Evolutionary conservation across 2,888 invertebrate genomes (phyloP), one percentile per base, ranked within the genome.

Genomic region (Standfussiana lucernea): DNA sequence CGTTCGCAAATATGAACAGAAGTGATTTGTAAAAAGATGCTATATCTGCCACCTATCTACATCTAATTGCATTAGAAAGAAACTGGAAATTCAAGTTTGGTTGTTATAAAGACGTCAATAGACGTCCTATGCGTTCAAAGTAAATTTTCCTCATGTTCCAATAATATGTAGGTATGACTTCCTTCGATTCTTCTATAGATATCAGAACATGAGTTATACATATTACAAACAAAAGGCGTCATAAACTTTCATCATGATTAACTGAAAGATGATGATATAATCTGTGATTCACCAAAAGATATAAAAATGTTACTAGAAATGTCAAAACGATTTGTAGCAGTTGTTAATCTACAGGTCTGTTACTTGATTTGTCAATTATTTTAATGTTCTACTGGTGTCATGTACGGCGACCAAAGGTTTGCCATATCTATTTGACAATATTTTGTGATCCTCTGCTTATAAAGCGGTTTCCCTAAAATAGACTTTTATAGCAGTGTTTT

Each of bases 61-160:
- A 56, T 65, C 40, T 69, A 73, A 70, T 66, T 72, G 71, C 62
- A 65, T 59, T 64, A 59, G 28, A 80, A 71, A 42, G 35, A 64
- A 80, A 80, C 82, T 64, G 56, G 68, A 72, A 66, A 69, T 75
- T 61, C 75, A 37, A 62, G 72, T 66, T 75, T 32, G 6, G 35
- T 75, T 75, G 68, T 56, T 61, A 75, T 35, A 40, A 21, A 37
- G 28, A 42, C 35, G n/a, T 24, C 32, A 56, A 18, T 42, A n/a
- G 10, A n/a, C 62, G 42, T 35, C 10, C 0, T n/a, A 53, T n/a
- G 5, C 24, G 32, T 28, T 40, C 18, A 40, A 69, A 80, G 45
- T 47, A 56, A 5, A 24, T 66, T 73, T 79, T 73, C 40, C 53
- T 62, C 6, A 28, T 28, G 3, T 59, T 42, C 21, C n/a, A 24